Percentiles rank a stretch among this genome's conserved stretches.
Evolutionary conservation across 2,113 vertebrate genomes (phyloP).

Genomic region (Pyxicephalus adspersus): DNA sequence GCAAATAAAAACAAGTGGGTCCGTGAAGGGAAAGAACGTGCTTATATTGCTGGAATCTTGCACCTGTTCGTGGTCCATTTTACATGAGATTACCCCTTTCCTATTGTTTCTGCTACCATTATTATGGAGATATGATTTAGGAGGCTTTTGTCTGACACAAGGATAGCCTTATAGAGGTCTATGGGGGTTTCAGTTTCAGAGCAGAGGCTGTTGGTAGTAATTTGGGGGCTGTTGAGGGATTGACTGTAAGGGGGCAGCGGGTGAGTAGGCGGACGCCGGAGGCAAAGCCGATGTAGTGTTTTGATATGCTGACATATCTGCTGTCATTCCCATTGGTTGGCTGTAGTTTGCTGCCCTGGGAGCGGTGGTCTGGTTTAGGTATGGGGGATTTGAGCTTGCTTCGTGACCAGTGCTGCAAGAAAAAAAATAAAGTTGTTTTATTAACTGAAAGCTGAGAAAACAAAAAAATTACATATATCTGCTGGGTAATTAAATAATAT

Average conservation of each 20-base stretch:
- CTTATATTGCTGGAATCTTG: conserved; percentile 41
- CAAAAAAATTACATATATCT: not conserved
- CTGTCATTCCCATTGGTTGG: conserved; percentile 73
- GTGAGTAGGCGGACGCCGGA: conserved; percentile 73
- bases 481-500: not conserved
- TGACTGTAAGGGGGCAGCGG: conserved; percentile 75
- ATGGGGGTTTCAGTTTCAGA: conserved; percentile 67
- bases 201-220: conserved; percentile 93
- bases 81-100: conserved; percentile 21
- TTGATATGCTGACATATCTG: conserved; percentile 87
- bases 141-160: conserved; percentile 21
- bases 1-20: not conserved
- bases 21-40: not conserved
- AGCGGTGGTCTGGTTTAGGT: conserved; percentile 77
- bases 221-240: conserved; percentile 74
- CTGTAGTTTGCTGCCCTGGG: conserved; percentile 70
- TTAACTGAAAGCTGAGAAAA: not conserved
- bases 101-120: conserved; percentile 30
- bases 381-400: conserved; percentile 69
- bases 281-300: conserved; percentile 72
- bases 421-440: conserved; percentile 41
- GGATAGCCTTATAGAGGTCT: not conserved
- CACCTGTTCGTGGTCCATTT: conserved; percentile 47
- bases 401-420: conserved; percentile 74
- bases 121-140: conserved; percentile 51